Conservation (phyloP, 2,797 vertebrate genomes). For the Cercopithecus hamlyni region DNA sequence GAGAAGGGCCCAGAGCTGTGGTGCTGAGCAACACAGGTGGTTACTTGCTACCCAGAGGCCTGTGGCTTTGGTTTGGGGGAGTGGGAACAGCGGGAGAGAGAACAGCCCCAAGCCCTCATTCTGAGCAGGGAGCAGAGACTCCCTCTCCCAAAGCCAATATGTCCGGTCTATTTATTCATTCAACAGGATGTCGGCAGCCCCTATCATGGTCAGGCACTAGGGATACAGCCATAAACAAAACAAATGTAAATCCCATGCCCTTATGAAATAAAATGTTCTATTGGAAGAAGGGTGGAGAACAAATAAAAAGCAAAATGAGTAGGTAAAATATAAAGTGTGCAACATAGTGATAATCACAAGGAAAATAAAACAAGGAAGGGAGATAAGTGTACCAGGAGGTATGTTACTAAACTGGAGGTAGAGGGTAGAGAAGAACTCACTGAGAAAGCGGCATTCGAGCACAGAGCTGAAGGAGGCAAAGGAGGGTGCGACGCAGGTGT, state of each 20-base stretch:
- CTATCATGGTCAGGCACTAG: not conserved
- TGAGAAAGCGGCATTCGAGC: not conserved
- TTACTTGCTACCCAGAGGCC: not conserved
- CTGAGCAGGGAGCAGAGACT: not conserved
- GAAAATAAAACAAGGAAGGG: not conserved
- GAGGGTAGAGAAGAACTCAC: not conserved
- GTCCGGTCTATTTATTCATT: not conserved
- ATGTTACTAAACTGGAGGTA: not conserved
- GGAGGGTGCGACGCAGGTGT: not conserved
- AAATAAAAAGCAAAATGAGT: not conserved
- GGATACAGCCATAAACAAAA: not conserved
- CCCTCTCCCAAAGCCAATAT: no score
- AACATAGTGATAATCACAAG: not conserved
- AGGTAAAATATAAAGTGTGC: not conserved
- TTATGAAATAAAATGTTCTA: not conserved
- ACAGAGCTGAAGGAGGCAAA: not conserved
- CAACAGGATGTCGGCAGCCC: not conserved
- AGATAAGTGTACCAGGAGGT: not conserved
- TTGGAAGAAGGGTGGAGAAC: not conserved
- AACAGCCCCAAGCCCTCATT: not conserved
- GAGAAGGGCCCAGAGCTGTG: not conserved
- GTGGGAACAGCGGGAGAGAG: not conserved
- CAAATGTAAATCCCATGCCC: not conserved
- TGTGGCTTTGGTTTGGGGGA: not conserved
- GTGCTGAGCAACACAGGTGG: rapidly evolving